phyloP scores from a whole-genome alignment of 2,113 vertebrate genomes.

The Probosciger aterrimus region DNA sequence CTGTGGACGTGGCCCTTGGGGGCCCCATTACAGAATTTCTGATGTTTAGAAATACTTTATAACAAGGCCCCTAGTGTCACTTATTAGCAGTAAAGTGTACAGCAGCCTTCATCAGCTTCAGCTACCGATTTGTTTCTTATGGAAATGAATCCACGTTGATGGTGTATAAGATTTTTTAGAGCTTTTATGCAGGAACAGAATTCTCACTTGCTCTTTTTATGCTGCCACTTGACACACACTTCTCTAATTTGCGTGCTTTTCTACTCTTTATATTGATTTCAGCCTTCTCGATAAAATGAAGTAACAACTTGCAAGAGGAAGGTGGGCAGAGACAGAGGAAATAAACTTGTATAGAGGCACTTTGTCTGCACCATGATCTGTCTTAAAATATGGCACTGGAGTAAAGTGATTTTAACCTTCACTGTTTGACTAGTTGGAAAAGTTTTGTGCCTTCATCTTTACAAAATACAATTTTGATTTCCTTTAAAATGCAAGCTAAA shows the following conservation, averaged over 20 bases:
- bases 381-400: neutral
- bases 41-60: slow-evolving; percentile 68
- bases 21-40: slow-evolving; percentile 62
- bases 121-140: slow-evolving; percentile 54
- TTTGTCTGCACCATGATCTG: neutral
- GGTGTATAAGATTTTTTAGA: neutral
- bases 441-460: neutral
- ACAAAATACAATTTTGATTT: neutral
- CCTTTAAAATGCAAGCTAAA: neutral
- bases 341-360: neutral
- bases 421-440: neutral
- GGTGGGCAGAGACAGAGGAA: neutral
- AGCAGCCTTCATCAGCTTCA: slow-evolving; percentile 60
- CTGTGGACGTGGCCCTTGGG: slow-evolving; percentile 50
- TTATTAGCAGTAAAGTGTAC: slow-evolving; percentile 63
- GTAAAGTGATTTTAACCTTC: neutral
- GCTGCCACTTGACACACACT: neutral
- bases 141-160: slow-evolving; percentile 24
- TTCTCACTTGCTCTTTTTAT: slow-evolving; percentile 26
- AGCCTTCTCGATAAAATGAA: neutral
- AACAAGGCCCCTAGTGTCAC: slow-evolving; percentile 68
- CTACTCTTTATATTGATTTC: slow-evolving; percentile 28
- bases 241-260: slow-evolving; percentile 9
- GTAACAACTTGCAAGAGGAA: neutral
- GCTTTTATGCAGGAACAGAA: slow-evolving; percentile 36